These are phyloP conservation scores for Ricordea florida DNA, from an alignment of 92 coral and sea anemone species.

Conservation along the genomic window DNA sequence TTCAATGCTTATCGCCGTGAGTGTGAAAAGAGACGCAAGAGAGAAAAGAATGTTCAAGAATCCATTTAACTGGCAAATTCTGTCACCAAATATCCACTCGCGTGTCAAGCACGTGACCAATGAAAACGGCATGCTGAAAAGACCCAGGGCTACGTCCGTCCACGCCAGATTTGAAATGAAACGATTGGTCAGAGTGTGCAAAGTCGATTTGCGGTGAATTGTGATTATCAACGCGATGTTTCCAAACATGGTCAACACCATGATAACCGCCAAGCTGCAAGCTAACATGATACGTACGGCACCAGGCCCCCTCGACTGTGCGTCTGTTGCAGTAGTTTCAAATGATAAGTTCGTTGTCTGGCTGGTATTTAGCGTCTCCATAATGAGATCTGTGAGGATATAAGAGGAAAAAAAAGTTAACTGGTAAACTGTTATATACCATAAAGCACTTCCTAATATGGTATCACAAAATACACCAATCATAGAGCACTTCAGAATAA, in stretches of 20 bases:
- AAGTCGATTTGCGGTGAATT: conserved; percentile 48
- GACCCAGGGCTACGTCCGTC: conserved; percentile 72
- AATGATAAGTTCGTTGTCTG: neutral
- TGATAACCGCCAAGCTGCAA: conserved; percentile 48
- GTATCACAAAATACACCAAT: too few species aligned
- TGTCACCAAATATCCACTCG: conserved; percentile 71
- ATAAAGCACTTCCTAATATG: too few species aligned
- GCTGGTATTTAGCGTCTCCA: neutral
- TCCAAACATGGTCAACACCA: conserved; percentile 72
- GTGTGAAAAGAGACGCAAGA: conserved; percentile 61
- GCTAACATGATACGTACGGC: conserved; percentile 45
- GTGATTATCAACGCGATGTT: conserved; percentile 47
- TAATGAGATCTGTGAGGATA: neutral
- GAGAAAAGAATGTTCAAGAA: conserved; percentile 69
- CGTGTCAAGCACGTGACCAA: conserved; percentile 62
- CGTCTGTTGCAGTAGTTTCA: neutral
- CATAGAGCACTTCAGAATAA: too few species aligned
- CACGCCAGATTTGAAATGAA: conserved; percentile 75
- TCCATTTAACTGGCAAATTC: conserved; percentile 72
- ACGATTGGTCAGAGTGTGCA: conserved; percentile 86
- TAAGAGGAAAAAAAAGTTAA: too few species aligned
- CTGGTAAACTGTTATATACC: too few species aligned
- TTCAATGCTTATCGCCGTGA: conserved; percentile 80
- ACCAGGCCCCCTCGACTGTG: conserved; percentile 17
- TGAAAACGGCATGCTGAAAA: conserved; percentile 76